Percentiles rank a stretch among this genome's conserved stretches.
Conservation (phyloP, 2,113 vertebrate genomes). For the Pseudorectes ferrugineus region DNA sequence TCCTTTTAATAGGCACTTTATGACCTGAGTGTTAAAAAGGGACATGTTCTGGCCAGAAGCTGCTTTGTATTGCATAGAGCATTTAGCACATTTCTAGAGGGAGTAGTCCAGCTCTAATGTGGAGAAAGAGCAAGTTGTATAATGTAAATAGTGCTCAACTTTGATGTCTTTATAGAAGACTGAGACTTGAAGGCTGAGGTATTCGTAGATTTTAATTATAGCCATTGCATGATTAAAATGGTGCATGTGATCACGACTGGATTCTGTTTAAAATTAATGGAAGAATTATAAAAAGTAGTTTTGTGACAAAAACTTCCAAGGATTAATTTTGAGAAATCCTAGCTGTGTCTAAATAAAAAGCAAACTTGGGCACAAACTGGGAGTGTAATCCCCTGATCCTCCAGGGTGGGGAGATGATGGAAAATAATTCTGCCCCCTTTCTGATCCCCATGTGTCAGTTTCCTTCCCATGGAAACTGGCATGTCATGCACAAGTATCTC, state of each 20-base stretch:
- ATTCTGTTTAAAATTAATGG: background rate
- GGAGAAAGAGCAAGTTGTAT: background rate
- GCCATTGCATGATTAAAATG: background rate
- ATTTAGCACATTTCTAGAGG: background rate
- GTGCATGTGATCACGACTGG: background rate
- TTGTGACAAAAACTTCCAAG: background rate
- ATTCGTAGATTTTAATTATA: background rate
- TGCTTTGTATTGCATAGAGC: background rate
- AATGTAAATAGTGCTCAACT: background rate
- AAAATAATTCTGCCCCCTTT: background rate
- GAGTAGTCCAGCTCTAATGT: background rate
- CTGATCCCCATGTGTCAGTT: background rate
- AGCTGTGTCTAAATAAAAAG: background rate
- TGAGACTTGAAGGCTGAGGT: background rate
- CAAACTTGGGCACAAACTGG: background rate
- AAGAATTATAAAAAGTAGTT: background rate
- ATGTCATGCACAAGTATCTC: accelerated
- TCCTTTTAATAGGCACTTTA: constrained; percentile 43
- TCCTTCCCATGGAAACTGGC: background rate
- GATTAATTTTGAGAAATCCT: background rate
- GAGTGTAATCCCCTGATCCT: background rate
- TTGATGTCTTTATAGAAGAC: background rate
- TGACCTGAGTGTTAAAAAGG: constrained; percentile 36
- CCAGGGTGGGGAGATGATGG: background rate
- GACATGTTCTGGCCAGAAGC: background rate